Percentiles rank a stretch among this genome's conserved stretches.
Conservation (phyloP, 2,113 vertebrate genomes). For the Rallus limicola region DNA sequence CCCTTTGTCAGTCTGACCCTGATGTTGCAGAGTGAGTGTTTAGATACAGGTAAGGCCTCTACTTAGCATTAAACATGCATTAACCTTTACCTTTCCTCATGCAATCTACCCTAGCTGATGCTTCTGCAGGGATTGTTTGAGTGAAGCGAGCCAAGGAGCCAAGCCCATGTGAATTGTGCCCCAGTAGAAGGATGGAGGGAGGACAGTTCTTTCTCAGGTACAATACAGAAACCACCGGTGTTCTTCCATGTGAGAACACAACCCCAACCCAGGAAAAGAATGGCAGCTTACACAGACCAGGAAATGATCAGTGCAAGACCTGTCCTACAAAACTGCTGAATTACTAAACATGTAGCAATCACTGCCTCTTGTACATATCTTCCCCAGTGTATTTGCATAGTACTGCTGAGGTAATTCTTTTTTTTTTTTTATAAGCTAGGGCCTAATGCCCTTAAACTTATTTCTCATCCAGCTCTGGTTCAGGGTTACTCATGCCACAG, state of each 20-base stretch:
- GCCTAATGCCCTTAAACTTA: not conserved
- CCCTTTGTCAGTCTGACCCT: not conserved
- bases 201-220: conserved; percentile 25
- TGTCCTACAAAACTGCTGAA: not conserved
- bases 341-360: conserved; percentile 39
- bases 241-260: not conserved
- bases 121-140: not conserved
- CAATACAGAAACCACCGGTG: not conserved
- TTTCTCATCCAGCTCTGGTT: not conserved
- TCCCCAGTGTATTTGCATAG: not conserved
- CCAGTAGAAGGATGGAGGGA: not conserved
- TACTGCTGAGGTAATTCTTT: not conserved
- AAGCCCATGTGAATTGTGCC: not conserved
- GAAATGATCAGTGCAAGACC: not conserved
- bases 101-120: not conserved
- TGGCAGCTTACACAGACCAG: conserved; percentile 48
- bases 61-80: not conserved
- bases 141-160: not conserved
- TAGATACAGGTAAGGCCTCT: not conserved
- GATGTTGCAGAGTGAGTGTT: not conserved
- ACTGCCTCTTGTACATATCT: conserved; percentile 43
- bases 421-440: conserved; percentile 36
- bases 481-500: not conserved
- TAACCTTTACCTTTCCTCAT: not conserved
- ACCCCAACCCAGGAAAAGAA: conserved; percentile 15